A percentile compares a stretch with the other conserved stretches of the same genome.
phyloP scores from a whole-genome alignment of 2,113 vertebrate genomes.

The Corvus cornix region DNA sequence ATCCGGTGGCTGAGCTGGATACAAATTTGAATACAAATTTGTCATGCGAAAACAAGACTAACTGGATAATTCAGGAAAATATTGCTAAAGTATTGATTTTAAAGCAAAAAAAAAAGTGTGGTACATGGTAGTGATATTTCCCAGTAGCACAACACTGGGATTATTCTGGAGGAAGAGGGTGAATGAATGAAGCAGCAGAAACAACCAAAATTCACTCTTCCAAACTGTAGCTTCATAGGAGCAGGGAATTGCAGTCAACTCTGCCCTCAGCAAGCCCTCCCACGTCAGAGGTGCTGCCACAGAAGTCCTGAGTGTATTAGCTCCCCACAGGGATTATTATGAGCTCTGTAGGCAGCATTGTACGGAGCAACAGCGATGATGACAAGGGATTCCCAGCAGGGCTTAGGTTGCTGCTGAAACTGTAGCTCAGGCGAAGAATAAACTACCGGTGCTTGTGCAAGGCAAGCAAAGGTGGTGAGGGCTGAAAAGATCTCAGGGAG shows the following conservation, averaged over 20 bases:
- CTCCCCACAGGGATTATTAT: neutral
- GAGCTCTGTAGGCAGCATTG: neutral
- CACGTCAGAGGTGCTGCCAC: neutral
- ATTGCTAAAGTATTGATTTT: neutral
- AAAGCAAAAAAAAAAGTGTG: neutral
- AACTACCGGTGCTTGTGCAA: neutral
- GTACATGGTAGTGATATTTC: neutral
- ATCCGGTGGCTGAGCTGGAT: rapidly evolving
- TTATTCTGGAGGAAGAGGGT: rapidly evolving
- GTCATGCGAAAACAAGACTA: neutral
- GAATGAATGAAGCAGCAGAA: neutral
- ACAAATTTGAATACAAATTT: neutral
- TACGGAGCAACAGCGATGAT: rapidly evolving
- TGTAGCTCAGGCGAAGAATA: neutral
- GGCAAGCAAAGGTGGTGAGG: neutral
- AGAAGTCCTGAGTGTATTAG: neutral
- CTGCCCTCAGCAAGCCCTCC: neutral
- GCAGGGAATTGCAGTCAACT: neutral
- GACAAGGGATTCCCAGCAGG: neutral
- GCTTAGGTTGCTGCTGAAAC: neutral
- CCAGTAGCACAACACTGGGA: neutral
- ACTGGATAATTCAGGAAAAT: neutral
- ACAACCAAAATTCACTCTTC: neutral
- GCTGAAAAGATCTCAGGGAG: neutral
- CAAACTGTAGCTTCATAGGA: neutral